phyloP scores from a whole-genome alignment of 2,888 invertebrate genomes.

The Cephus pulcher region DNA sequence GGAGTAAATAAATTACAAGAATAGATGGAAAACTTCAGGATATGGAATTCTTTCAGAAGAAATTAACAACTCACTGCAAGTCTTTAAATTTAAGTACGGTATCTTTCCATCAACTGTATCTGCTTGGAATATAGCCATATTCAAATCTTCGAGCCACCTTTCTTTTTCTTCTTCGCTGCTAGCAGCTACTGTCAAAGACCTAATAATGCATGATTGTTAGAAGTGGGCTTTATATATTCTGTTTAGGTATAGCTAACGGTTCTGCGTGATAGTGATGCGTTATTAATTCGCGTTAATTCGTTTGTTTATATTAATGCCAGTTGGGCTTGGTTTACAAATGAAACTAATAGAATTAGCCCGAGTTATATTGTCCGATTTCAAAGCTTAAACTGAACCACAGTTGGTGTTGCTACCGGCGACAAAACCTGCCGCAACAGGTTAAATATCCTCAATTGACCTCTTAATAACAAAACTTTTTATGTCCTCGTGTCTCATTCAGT shows the following conservation, averaged over 20 bases:
- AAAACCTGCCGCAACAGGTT: constrained; percentile 8
- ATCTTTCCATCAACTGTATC: constrained; percentile 71
- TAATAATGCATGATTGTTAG: constrained; percentile 34
- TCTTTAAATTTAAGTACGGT: constrained; percentile 74
- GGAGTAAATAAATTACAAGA: background rate
- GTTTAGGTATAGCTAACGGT: too few relatives aligned
- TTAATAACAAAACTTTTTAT: constrained; percentile 12
- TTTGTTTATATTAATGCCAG: too few relatives aligned
- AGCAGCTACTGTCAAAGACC: constrained; percentile 88
- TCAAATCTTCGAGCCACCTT: constrained; percentile 86
- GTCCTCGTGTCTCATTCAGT: constrained; percentile 2
- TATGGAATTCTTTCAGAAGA: background rate
- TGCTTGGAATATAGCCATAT: constrained; percentile 70
- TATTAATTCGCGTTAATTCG: too few relatives aligned
- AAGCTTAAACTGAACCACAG: background rate
- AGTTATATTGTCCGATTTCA: background rate
- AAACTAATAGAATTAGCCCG: background rate
- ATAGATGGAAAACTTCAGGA: background rate
- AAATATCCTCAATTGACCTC: constrained; percentile 17
- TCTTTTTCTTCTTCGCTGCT: constrained; percentile 87
- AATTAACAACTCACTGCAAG: constrained; percentile 70
- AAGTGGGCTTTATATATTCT: background rate
- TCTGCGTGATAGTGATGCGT: too few relatives aligned
- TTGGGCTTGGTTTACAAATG: background rate
- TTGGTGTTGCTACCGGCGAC: background rate